Base-by-base conservation (phyloP, 2,888 invertebrate species). In the Trichogramma evanescens region DNA sequence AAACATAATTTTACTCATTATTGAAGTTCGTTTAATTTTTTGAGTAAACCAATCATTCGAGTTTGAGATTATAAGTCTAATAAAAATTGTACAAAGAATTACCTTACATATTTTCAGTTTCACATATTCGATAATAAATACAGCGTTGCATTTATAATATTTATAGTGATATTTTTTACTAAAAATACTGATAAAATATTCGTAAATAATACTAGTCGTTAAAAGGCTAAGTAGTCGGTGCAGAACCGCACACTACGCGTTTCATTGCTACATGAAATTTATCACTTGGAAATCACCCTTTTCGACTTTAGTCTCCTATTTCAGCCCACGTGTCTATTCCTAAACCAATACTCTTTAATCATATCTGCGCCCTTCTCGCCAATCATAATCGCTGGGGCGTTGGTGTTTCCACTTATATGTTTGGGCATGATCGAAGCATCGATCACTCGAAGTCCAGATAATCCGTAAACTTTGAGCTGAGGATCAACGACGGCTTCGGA, bases 391-490 rank as follows among this genome's bases (percentile, higher is more conserved):
- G 85, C 85, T 0, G 92, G 92, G 0, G 91, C 92, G 70, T 92
- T 93, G 0, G 92, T 93, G 67, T 93, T 93, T 0, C 91, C 91
- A 66, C 90, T 91, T 0, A 92, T 90, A 65, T 91, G 78, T 66
- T 86, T 89, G 0, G 93, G 93, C 91, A 93, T 92, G 38, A 92
- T 89, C 58, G 91, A 91, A 0, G 91, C 92, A 71, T 93, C 92
- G 63, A 91, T 87, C 0, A 93, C 92, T 9, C 93, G 80, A 4
- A 93, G 76, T 0, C 91, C 89, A 65, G 86, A 84, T 0, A 92
- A 81, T 0, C 92, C 93, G 69, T 92, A 90, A 0, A 93, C 91
- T 58, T 86, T 80, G 6, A 92, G 76, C 70, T 90, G 86, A 2
- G 88, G 85, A 74, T 93, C 91, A 0, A 93, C 92, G 0, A 93